Conservation (phyloP, 1,140 invertebrate genomes). For the Neomicropteryx cornuta region DNA sequence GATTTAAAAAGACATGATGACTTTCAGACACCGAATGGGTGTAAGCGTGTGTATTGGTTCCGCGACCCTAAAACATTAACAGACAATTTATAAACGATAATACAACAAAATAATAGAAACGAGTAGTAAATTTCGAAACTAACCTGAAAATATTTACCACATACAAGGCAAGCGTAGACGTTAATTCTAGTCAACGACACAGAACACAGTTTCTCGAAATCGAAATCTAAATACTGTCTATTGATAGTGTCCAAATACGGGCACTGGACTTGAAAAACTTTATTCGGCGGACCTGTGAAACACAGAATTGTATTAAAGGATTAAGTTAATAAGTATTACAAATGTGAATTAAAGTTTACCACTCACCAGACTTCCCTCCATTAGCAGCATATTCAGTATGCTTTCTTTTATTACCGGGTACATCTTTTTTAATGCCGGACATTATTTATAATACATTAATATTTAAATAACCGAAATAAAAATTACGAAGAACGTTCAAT, state of each 20-base stretch:
- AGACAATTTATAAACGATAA: slow-evolving; percentile 5
- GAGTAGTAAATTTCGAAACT: slow-evolving; percentile 18
- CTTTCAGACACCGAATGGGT: slow-evolving; percentile 95
- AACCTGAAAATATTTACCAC: slow-evolving; percentile 95
- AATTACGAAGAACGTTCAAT: too few relatives aligned
- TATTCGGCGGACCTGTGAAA: slow-evolving; percentile 26
- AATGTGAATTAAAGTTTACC: too few relatives aligned
- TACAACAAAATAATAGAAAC: slow-evolving; percentile 4
- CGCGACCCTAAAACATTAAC: slow-evolving; percentile 59
- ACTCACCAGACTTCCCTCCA: too few relatives aligned
- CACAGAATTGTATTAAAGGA: too few relatives aligned
- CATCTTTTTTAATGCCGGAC: too few relatives aligned
- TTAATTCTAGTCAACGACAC: slow-evolving; percentile 97
- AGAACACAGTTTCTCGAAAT: slow-evolving; percentile 99
- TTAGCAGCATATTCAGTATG: too few relatives aligned
- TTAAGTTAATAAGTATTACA: too few relatives aligned
- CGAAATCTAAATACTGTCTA: slow-evolving; percentile 95
- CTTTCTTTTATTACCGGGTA: too few relatives aligned
- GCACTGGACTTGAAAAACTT: slow-evolving; percentile 46
- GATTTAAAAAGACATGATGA: slow-evolving; percentile 97
- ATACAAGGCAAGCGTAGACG: slow-evolving; percentile 99
- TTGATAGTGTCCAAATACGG: slow-evolving; percentile 97
- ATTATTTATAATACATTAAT: too few relatives aligned
- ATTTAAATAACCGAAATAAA: too few relatives aligned
- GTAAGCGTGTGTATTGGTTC: slow-evolving; percentile 97